These are phyloP conservation scores for Anthophora plumipes DNA, from an alignment of 2,888 invertebrate species.

Conservation along the genomic window DNA sequence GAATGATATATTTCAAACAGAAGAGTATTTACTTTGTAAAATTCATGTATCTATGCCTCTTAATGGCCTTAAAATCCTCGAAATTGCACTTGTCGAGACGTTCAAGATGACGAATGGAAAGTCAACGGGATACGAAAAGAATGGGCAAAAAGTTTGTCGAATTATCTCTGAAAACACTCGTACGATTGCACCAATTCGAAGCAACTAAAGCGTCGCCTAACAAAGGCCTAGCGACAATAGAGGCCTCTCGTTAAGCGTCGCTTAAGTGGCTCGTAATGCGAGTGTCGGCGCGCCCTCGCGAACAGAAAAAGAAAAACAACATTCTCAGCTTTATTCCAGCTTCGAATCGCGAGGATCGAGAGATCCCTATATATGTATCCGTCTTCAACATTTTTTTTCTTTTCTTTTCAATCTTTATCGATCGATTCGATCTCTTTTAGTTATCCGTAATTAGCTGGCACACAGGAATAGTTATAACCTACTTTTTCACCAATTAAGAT, in stretches of 20 bases:
- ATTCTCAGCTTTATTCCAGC: conserved; percentile 3
- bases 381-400: too few relatives aligned
- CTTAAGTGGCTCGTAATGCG: conserved; percentile 57
- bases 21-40: too few relatives aligned
- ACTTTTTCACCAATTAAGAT: too few relatives aligned
- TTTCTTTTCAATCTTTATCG: neutral
- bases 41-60: neutral
- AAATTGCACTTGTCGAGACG: neutral
- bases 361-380: conserved; percentile 1
- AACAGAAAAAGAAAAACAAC: conserved; percentile 51
- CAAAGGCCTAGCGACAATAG: conserved; percentile 50
- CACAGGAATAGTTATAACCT: too few relatives aligned
- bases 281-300: conserved; percentile 46
- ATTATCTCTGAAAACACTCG: conserved; percentile 45
- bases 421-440: neutral
- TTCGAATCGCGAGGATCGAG: conserved; percentile 9
- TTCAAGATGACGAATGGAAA: neutral
- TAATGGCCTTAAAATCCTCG: neutral
- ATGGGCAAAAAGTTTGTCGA: conserved; percentile 2
- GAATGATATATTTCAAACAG: too few relatives aligned
- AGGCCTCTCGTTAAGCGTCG: conserved; percentile 57
- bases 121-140: neutral
- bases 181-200: conserved; percentile 45
- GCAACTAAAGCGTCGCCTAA: conserved; percentile 37
- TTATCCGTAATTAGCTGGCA: neutral